Evolutionary conservation across 2,888 invertebrate genomes (phyloP), one percentile per base, ranked within the genome.

Genomic region (Mythimna pallens): DNA sequence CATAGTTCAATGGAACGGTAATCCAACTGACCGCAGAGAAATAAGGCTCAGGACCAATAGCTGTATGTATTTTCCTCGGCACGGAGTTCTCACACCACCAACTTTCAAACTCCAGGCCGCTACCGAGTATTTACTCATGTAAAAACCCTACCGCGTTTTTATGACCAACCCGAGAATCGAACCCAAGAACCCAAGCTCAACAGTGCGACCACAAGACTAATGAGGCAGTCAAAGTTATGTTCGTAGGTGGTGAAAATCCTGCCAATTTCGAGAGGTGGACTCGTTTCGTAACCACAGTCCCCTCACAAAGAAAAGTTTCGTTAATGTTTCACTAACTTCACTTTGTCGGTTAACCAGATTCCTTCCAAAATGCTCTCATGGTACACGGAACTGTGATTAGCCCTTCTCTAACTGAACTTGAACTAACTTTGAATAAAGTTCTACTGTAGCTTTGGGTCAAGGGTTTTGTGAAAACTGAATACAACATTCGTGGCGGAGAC

Each of bases 361-460:
- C 30, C 34, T 40, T 54, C 25, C n/a, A 59, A 47, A 69, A 43
- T 3, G 8, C 50, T 63, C 30, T 30, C 58, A 47, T 55, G 43
- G 40, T 76, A 79, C 63, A 58, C 30, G 59, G n/a, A 57, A 67
- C 66, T 58, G 36, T 70, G 30, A 67, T 79, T 79, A 70, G 66
- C 67, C 14, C 58, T 30, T 47, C 4, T 17, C 14, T 55, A 36
- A 65, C 61, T 12, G 22, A 57, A 47, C 66, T 66, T 40, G 22
- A 67, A 58, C 36, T 63, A 50, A 80, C 40, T 69, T 63, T 47
- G n/a, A 30, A 12, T 50, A 20, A 65, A 62, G 25, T 70, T 66
- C 5, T 65, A 25, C 4, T 22, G 55, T 14, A 65, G 61, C 43
- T 64, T 64, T 1, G 7, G 22, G 25, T 20, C 10, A 7, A 50